Percentiles rank a stretch among this genome's conserved stretches.
These are phyloP conservation scores for Argyrosomus regius DNA, from an alignment of 2,797 vertebrate species.

Conservation along the genomic window DNA sequence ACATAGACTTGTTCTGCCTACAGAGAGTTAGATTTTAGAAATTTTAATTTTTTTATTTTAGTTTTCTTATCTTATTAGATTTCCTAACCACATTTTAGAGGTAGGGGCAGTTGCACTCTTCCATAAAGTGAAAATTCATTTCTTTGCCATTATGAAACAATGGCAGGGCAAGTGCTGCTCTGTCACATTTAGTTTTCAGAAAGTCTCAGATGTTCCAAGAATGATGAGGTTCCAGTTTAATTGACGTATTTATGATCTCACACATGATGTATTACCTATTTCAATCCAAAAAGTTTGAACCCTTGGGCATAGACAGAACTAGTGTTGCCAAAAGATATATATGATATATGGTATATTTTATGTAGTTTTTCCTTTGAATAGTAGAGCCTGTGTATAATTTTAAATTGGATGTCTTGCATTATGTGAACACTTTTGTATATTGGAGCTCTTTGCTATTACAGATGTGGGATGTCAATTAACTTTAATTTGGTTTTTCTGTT, in stretches of 20 bases:
- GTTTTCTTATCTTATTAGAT: not conserved
- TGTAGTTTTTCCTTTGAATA: conserved; percentile 5
- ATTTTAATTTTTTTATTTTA: too few relatives aligned
- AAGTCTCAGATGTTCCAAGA: not conserved
- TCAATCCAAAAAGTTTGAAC: too few relatives aligned
- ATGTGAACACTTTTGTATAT: conserved; percentile 7
- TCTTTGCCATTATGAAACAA: not conserved
- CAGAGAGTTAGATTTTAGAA: too few relatives aligned
- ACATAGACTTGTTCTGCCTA: too few relatives aligned
- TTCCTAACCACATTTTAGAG: not conserved
- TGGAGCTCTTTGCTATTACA: not conserved
- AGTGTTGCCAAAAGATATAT: not conserved
- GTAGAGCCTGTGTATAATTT: conserved; percentile 16
- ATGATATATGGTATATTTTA: not conserved
- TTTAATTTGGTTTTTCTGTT: not conserved
- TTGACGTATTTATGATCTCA: not conserved
- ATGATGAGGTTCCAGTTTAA: not conserved
- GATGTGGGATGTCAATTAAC: not conserved
- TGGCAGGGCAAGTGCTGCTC: not conserved
- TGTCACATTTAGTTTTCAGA: not conserved
- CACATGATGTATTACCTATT: not conserved
- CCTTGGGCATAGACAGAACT: not conserved
- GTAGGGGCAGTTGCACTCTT: not conserved
- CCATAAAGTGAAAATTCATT: not conserved
- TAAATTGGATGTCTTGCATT: conserved; percentile 30